A percentile compares a stretch with the other conserved stretches of the same genome.
Evolutionary conservation across 2,888 invertebrate genomes (phyloP).

Genomic region (Lepas anatifera): DNA sequence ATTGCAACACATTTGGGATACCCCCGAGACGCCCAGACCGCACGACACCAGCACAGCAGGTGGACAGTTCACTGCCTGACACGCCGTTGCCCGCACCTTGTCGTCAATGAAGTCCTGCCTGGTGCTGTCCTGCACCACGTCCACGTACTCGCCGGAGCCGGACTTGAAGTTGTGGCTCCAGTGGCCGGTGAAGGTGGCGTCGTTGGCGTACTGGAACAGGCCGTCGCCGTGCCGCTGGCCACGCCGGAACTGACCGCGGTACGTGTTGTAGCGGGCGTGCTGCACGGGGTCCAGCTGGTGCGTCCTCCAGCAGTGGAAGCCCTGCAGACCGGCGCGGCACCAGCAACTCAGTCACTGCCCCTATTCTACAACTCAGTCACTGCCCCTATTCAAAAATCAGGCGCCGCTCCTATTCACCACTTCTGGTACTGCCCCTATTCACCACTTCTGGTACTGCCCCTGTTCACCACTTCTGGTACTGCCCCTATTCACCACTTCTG

Average conservation of each 20-base stretch:
- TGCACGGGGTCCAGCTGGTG: neutral
- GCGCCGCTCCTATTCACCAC: too few relatives aligned
- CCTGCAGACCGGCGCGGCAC: neutral
- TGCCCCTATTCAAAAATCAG: too few relatives aligned
- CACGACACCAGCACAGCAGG: too few relatives aligned
- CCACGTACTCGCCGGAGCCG: neutral
- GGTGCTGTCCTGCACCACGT: neutral
- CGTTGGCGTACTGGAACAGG: neutral
- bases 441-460: too few relatives aligned
- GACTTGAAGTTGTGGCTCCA: neutral
- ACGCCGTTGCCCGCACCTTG: neutral
- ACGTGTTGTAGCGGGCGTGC: constrained; percentile 1
- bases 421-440: too few relatives aligned
- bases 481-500: too few relatives aligned
- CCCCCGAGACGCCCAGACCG: too few relatives aligned
- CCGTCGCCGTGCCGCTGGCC: neutral
- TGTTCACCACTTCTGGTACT: too few relatives aligned
- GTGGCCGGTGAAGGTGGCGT: neutral
- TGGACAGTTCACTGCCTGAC: too few relatives aligned
- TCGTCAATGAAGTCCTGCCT: neutral
- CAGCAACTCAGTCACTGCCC: too few relatives aligned
- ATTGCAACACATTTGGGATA: too few relatives aligned
- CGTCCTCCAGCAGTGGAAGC: neutral
- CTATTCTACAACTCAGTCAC: too few relatives aligned
- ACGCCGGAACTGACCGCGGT: neutral